phyloP scores from a whole-genome alignment of 2,888 invertebrate genomes.

The Cartodere bifasciata region DNA sequence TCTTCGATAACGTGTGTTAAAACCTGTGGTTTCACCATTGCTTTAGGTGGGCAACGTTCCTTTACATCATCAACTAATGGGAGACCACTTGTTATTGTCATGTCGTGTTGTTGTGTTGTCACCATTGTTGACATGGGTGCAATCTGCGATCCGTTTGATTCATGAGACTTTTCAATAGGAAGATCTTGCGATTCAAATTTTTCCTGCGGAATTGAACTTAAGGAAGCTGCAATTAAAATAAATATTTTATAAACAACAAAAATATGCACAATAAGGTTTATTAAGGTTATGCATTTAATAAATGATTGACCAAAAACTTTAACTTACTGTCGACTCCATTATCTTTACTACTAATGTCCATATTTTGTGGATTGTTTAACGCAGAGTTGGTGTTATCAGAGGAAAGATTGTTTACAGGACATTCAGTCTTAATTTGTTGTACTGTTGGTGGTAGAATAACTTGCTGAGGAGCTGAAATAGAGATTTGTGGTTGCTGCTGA shows the following conservation, averaged over 20 bases:
- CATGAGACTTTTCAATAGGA: too few relatives aligned
- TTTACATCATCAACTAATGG: conserved; percentile 34
- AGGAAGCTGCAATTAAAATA: too few relatives aligned
- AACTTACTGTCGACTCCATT: conserved; percentile 20
- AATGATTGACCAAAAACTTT: too few relatives aligned
- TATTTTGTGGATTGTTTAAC: not conserved
- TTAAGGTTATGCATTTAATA: too few relatives aligned
- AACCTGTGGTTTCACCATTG: conserved; percentile 90
- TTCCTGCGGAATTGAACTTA: too few relatives aligned
- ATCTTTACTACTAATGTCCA: too few relatives aligned
- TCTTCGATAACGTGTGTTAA: conserved; percentile 94
- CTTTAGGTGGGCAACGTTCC: conserved; percentile 59
- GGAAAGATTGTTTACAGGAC: conserved; percentile 11
- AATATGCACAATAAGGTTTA: too few relatives aligned
- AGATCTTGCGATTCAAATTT: too few relatives aligned
- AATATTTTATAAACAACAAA: too few relatives aligned
- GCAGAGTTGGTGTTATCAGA: conserved; percentile 10
- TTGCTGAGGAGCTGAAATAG: conserved; percentile 29
- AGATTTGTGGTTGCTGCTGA: conserved; percentile 23
- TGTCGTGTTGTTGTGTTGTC: conserved; percentile 25
- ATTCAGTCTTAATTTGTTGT: conserved; percentile 19
- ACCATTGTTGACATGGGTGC: conserved; percentile 31
- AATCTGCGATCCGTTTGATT: conserved; percentile 23
- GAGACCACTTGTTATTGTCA: conserved; percentile 26
- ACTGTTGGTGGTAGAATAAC: conserved; percentile 28